These are phyloP conservation scores for Oxygymnocypris stewartii DNA, from an alignment of 2,113 vertebrate genomes.

Conservation along the genomic window DNA sequence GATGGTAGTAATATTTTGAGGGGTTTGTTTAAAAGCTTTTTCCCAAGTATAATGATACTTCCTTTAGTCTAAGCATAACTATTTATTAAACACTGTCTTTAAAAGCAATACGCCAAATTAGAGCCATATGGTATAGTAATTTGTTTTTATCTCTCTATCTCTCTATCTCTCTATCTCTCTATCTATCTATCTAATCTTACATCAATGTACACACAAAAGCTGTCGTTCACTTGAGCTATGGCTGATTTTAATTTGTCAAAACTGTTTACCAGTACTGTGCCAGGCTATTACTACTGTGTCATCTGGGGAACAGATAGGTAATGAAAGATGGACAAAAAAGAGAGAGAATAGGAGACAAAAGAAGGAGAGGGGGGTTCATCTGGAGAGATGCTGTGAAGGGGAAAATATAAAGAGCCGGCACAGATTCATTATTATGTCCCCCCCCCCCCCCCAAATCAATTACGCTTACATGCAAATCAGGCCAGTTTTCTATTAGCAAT, in stretches of 20 bases:
- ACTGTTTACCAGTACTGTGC: constrained; percentile 56
- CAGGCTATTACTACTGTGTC: constrained; percentile 60
- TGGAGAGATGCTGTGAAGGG: constrained; percentile 34
- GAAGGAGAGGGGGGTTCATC: constrained; percentile 29
- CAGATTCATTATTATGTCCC: constrained; percentile 51
- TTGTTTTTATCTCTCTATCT: not conserved
- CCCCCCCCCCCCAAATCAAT: constrained; percentile 59
- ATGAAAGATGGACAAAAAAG: constrained; percentile 52
- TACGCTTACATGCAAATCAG: constrained; percentile 55
- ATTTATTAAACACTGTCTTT: not conserved
- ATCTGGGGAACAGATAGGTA: constrained; percentile 55
- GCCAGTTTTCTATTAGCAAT: constrained; percentile 52
- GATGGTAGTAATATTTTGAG: not conserved
- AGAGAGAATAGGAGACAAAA: constrained; percentile 22
- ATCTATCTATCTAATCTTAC: too few species aligned
- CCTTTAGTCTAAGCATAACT: not conserved
- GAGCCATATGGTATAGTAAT: not conserved
- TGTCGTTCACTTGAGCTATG: constrained; percentile 33
- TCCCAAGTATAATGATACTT: not conserved
- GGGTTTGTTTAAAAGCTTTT: not conserved
- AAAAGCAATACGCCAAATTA: not conserved
- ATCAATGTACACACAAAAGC: constrained; percentile 33
- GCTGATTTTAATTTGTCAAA: constrained; percentile 63
- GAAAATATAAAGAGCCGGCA: constrained; percentile 39
- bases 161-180: not conserved